A percentile compares a stretch with the other conserved stretches of the same genome.
Evolutionary conservation across 2,797 vertebrate species (phyloP).

Genomic region (Vultur gryphus): DNA sequence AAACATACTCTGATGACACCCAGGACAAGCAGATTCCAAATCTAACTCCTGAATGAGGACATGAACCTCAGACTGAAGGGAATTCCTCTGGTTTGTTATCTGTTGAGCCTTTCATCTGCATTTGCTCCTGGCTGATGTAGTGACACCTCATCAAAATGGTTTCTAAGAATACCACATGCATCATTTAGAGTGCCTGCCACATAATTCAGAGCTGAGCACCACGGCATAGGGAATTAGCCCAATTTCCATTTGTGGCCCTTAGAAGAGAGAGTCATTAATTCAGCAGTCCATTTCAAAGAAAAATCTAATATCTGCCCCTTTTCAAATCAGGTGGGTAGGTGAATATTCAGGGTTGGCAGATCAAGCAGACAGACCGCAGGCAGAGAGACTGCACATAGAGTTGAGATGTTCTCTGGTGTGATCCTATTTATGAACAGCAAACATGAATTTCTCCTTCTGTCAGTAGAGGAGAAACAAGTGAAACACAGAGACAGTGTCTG

Average conservation of each 20-base stretch:
- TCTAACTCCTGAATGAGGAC: neutral
- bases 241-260: neutral
- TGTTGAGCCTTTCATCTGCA: neutral
- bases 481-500: neutral
- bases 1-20: neutral
- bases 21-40: neutral
- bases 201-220: neutral
- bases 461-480: neutral
- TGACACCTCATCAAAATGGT: neutral
- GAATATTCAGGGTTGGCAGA: constrained; percentile 16
- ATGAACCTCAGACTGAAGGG: neutral
- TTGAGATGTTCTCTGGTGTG: neutral
- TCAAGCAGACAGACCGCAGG: neutral
- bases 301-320: neutral
- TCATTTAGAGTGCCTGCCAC: neutral
- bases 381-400: neutral
- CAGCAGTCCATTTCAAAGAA: neutral
- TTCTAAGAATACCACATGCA: neutral
- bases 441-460: neutral
- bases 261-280: neutral
- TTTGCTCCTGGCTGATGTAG: neutral
- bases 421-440: neutral
- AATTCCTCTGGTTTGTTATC: neutral
- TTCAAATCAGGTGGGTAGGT: neutral
- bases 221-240: neutral